Evolutionary conservation across 2,113 vertebrate genomes (phyloP).

Genomic region (Pogonocichla stellata): DNA sequence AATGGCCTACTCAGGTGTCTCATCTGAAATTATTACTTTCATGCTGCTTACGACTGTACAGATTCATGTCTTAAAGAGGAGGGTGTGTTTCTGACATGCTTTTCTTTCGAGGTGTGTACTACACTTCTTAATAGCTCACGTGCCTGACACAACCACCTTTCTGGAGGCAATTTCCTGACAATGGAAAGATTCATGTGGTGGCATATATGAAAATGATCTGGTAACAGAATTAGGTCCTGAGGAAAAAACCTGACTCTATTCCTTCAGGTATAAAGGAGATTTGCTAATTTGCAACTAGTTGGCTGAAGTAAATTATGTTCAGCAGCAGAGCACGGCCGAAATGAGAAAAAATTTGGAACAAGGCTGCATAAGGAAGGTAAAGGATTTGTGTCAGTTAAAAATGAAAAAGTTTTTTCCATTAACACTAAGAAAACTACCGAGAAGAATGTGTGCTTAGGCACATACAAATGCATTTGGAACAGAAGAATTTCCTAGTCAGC

Average conservation of each 20-base stretch:
- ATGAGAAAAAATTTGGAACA: neutral
- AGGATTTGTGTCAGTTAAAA: neutral
- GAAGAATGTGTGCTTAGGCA: neutral
- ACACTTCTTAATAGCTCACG: neutral
- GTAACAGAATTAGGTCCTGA: neutral
- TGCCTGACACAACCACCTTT: neutral
- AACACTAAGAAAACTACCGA: neutral
- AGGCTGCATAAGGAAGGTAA: neutral
- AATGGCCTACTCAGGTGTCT: neutral
- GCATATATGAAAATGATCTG: neutral
- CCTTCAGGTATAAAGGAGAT: neutral
- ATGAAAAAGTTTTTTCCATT: neutral
- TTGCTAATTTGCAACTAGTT: neutral
- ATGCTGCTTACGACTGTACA: neutral
- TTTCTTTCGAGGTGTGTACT: neutral
- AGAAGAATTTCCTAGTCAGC: neutral
- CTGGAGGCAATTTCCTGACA: neutral
- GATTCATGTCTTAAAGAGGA: neutral
- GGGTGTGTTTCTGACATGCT: neutral
- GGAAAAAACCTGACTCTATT: neutral
- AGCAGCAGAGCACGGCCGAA: neutral
- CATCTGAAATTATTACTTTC: neutral
- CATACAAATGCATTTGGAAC: neutral
- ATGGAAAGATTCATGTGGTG: neutral
- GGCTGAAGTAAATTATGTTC: neutral